Evolutionary conservation across 2,888 invertebrate species (phyloP), one percentile per base, ranked within the genome.

Genomic region (Perizoma affinitatum): DNA sequence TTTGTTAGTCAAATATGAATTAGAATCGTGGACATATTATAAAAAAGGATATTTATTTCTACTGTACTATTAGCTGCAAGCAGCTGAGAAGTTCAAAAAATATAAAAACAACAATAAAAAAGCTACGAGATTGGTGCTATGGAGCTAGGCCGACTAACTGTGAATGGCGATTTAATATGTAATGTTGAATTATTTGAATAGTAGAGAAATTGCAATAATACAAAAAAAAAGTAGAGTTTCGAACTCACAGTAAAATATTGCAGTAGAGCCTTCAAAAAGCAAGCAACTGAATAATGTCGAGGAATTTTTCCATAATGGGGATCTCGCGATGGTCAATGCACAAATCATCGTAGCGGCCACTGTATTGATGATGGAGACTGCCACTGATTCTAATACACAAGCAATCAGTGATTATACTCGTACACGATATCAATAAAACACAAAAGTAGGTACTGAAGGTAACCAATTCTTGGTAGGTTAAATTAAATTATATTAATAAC

Each of bases 171-270:
- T 8, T 38, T 0, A 6, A 5, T 38, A 41, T 9, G n/a, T n/a
- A 41, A 41, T 41, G n/a, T 22, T 22, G 22, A 41, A n/a, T 9
- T 41, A 41, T 9, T 41, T 9, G 41, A 41, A 41, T 4, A 9
- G 9, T 5, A 9, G 41, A 2, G 5, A 41, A 41, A 41, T 9
- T 41, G 3, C 22, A 22, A 22, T 22, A 1, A 22, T n/a, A 41
- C 41, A 41, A 41, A 3, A n/a, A n/a, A 41, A 9, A 9, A n/a
- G n/a, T n/a, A 9, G n/a, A n/a, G 40, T 9, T 34, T 38, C 8
- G 5, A 38, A 53, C 45, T 53, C 8, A 44, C 22, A 22, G 10
- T 22, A 43, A 11, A 44, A 44, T 44, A 52, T 11, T 52, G 11
- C 36, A 33, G 43, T 35, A 52, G 35, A 52, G 36, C 35, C 36